Base-by-base conservation (phyloP, 2,113 vertebrate genomes). In the Martes martes region DNA sequence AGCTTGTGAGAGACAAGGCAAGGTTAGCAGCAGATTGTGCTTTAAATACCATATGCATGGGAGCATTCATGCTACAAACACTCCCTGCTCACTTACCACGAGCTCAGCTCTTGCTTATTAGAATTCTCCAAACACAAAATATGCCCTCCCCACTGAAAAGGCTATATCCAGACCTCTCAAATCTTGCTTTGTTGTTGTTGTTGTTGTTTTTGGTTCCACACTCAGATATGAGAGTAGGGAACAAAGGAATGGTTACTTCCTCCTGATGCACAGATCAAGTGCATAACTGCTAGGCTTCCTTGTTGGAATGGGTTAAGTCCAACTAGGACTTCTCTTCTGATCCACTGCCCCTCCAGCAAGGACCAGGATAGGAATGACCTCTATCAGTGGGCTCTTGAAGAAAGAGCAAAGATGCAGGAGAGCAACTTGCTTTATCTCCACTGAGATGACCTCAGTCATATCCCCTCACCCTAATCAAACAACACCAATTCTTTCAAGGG, bases 121-220 rank as follows among this genome's bases (percentile, higher is more conserved):
- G 82, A 91, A 47, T 33, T 52, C 79, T 69, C 71, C 61, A 87
- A 59, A 55, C 69, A 59, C 11, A 65, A 52, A 69, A 61, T 2
- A 67, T 0, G 1, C 19, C 82, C 59, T 86, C 5, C 21, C 69
- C 61, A 59, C 21, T 61, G 23, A 63, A 92, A 39, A 76, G 6
- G 63, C 82, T 59, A 91, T 26, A 11, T 18, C 0, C 45, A 24
- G 69, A 36, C 52, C 73, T 52, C 74, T 95, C 28, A 69, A 65
- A 63, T n/a, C 69, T 36, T 67, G 69, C 83, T 67, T 84, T 61
- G 39, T 42, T 42, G 39, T 42, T 42, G 39, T 42, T 42, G 39
- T 42, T 42, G 39, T 94, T 96, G 93, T 96, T 52, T 78, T 55
- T 55, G 52, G 76, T 95, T 95, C 71, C 65, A 89, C 47, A 55